A percentile compares a stretch with the other conserved stretches of the same genome.
These are phyloP conservation scores for Drosophila repleta DNA, from an alignment of 1,140 invertebrate genomes.

Conservation along the genomic window DNA sequence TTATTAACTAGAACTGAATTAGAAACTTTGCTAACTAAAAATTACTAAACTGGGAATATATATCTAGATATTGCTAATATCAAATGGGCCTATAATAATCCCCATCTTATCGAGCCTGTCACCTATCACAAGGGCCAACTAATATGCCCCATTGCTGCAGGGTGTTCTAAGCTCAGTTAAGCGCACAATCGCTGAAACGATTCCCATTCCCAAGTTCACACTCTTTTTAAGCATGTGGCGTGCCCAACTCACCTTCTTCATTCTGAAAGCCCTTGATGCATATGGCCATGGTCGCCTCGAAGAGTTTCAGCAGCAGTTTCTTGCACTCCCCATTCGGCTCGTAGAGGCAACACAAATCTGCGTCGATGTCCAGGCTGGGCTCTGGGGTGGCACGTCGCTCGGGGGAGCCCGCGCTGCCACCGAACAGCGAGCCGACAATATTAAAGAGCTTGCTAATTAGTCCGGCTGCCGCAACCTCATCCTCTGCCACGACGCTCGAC, in stretches of 20 bases:
- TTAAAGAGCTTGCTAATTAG: constrained; percentile 68
- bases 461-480: constrained; percentile 40
- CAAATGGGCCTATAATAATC: too few relatives aligned
- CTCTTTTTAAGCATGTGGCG: neutral
- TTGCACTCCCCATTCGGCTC: constrained; percentile 76
- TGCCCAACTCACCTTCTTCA: constrained; percentile 73
- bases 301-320: constrained; percentile 75
- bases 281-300: constrained; percentile 81
- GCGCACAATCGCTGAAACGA: constrained; percentile 28
- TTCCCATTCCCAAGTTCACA: constrained; percentile 2
- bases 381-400: constrained; percentile 1
- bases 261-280: constrained; percentile 81
- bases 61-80: too few relatives aligned
- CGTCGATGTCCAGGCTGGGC: constrained; percentile 51
- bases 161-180: constrained; percentile 33
- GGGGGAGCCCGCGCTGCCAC: constrained; percentile 22
- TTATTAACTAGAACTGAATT: neutral
- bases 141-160: neutral
- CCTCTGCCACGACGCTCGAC: constrained; percentile 14
- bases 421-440: constrained; percentile 73
- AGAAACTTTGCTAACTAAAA: too few relatives aligned
- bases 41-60: too few relatives aligned
- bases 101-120: too few relatives aligned
- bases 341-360: constrained; percentile 64
- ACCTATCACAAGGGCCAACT: neutral